These are phyloP conservation scores for Carterocephalus palaemon DNA, from an alignment of 2,888 invertebrate species.

Conservation along the genomic window DNA sequence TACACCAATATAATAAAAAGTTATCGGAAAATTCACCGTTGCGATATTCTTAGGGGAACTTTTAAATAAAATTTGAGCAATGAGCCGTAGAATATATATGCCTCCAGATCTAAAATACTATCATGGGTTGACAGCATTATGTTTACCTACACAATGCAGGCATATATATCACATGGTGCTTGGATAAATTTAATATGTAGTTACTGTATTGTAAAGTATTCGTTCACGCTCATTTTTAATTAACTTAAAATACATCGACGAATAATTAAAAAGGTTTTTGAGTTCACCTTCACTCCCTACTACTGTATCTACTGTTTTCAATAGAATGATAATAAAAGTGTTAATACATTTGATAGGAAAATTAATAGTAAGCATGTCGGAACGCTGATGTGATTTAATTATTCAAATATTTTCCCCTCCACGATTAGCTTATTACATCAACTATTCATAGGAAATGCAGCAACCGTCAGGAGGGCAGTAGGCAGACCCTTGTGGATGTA, in stretches of 20 bases:
- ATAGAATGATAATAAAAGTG: too few relatives aligned
- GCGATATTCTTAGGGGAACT: conserved; percentile 33
- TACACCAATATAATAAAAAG: conserved; percentile 41
- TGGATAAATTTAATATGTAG: too few relatives aligned
- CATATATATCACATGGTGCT: not conserved
- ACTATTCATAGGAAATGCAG: conserved; percentile 51
- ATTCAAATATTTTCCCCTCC: conserved; percentile 23
- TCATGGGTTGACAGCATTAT: conserved; percentile 3
- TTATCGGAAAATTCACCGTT: conserved; percentile 31
- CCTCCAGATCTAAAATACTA: conserved; percentile 3
- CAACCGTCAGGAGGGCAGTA: conserved; percentile 42
- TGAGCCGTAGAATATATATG: conserved; percentile 29
- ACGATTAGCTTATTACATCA: conserved; percentile 36
- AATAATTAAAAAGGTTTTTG: too few relatives aligned
- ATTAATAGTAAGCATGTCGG: too few relatives aligned
- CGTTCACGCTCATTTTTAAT: too few relatives aligned
- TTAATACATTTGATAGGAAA: too few relatives aligned
- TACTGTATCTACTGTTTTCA: too few relatives aligned
- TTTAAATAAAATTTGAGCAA: conserved; percentile 39
- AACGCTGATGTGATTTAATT: conserved; percentile 16
- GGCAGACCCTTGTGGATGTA: conserved; percentile 55
- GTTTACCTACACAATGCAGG: not conserved
- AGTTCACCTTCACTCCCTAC: too few relatives aligned
- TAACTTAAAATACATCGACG: too few relatives aligned
- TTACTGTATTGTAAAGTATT: too few relatives aligned